Base-by-base conservation (phyloP, 1,140 invertebrate genomes). In the Lamellibrachia luymesi region DNA sequence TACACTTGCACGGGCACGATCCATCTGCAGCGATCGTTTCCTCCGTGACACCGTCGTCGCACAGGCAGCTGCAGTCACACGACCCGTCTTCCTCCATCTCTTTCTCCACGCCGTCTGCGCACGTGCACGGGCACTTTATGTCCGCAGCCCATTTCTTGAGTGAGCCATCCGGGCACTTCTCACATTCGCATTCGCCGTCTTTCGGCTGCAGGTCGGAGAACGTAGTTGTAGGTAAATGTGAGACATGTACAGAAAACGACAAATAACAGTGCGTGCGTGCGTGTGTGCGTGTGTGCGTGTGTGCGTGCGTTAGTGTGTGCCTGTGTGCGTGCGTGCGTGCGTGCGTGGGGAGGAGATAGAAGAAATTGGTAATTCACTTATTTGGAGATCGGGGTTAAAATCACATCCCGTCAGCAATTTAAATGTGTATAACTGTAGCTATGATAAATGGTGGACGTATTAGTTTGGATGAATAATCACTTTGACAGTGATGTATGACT, bases 91-190 rank as follows among this genome's bases (percentile, higher is more conserved):
- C 25, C 51, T 91, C 51, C 91, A 91, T 91, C 17, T 91, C 91
- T 22, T 91, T 91, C 91, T 91, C 91, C 17, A 51, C 17, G 17
- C 91, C 91, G 27, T 91, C 91, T 50, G 91, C 91, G 91, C 91
- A 91, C 17, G 91, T 91, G 91, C 91, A 91, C 91, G 91, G 91
- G 91, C 91, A 91, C 91, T 91, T 91, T 8, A 91, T 91, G 13
- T 91, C 91, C 13, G 91, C 91, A 50, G 49, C 49, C 49, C 49
- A 91, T 91, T 51, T 91, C 91, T 91, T 91, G 49, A 91, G 91
- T 22, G 8, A 50, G 17, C 27, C 91, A 27, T 91, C 91, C 49
- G 91, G 91, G 22, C 91, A 91, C 17, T 91, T 91, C 22, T 91
- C 91, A 1, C 91, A 91, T 51, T 91, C n/a, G 51, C 91, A 91